Percentiles rank a stretch among this genome's conserved stretches.
Conservation (phyloP, 2,888 invertebrate species). For the Xylota segnis region DNA sequence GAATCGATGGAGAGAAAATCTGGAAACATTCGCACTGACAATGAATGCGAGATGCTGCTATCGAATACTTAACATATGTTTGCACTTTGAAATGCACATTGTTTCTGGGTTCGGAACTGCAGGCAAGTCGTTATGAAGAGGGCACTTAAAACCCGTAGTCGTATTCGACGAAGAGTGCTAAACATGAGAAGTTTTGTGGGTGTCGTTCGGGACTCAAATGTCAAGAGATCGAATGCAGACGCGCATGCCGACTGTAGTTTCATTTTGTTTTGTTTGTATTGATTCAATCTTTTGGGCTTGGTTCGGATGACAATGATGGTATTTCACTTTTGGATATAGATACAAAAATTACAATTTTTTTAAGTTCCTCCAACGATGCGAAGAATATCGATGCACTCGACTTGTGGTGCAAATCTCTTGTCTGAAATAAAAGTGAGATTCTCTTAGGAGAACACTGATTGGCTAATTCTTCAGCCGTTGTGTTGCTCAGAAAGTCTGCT, state of each 20-base stretch:
- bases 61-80: conserved; percentile 74
- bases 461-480: no score
- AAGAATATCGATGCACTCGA: no score
- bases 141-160: conserved; percentile 51
- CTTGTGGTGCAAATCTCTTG: no score
- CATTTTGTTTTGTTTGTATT: conserved; percentile 11
- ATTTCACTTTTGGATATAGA: background rate
- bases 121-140: conserved; percentile 26
- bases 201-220: conserved; percentile 53
- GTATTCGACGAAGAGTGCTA: conserved; percentile 14
- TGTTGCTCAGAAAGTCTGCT: no score
- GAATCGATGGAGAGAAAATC: conserved; percentile 18
- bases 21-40: conserved; percentile 46
- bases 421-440: no score
- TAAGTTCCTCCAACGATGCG: no score
- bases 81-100: conserved; percentile 69
- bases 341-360: no score
- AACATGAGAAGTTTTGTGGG: conserved; percentile 29
- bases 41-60: conserved; percentile 47
- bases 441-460: no score
- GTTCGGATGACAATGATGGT: conserved; percentile 9
- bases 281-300: background rate
- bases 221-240: conserved; percentile 46
- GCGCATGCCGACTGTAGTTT: conserved; percentile 15
- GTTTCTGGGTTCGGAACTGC: conserved; percentile 39